phyloP scores from a whole-genome alignment of 2,113 vertebrate genomes.

The Grallaria varia region DNA sequence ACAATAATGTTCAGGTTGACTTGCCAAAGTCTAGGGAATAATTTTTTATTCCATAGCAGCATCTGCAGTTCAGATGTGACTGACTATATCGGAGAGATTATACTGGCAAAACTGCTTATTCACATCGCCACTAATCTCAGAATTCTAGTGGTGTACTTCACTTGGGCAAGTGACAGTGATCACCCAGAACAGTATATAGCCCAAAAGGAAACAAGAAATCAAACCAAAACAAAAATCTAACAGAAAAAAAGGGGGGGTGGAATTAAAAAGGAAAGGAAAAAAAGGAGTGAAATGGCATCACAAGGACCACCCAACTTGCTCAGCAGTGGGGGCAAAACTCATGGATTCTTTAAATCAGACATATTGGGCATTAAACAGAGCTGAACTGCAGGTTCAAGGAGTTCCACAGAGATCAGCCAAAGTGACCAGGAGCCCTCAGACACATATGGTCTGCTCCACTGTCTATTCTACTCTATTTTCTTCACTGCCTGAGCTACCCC shows the following conservation, averaged over 20 bases:
- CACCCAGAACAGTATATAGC: background rate
- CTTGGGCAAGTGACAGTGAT: background rate
- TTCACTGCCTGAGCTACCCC: background rate
- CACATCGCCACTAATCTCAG: background rate
- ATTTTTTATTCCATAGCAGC: background rate
- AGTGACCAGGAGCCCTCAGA: background rate
- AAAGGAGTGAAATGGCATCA: background rate
- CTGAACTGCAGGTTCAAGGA: background rate
- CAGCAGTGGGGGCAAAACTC: background rate
- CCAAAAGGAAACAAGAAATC: background rate
- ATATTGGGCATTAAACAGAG: background rate
- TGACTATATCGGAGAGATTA: background rate
- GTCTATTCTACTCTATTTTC: background rate
- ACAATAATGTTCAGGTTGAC: background rate
- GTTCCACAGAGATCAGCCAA: background rate
- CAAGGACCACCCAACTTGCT: background rate
- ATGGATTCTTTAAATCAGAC: background rate
- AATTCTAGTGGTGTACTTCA: background rate
- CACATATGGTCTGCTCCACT: background rate
- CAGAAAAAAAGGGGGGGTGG: background rate
- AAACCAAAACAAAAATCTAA: background rate
- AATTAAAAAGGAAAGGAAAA: background rate
- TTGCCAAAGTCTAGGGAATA: background rate
- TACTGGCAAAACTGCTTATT: background rate
- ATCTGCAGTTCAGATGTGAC: background rate